These are phyloP conservation scores for Geococcyx californianus DNA, from an alignment of 2,113 vertebrate species.

Conservation along the genomic window DNA sequence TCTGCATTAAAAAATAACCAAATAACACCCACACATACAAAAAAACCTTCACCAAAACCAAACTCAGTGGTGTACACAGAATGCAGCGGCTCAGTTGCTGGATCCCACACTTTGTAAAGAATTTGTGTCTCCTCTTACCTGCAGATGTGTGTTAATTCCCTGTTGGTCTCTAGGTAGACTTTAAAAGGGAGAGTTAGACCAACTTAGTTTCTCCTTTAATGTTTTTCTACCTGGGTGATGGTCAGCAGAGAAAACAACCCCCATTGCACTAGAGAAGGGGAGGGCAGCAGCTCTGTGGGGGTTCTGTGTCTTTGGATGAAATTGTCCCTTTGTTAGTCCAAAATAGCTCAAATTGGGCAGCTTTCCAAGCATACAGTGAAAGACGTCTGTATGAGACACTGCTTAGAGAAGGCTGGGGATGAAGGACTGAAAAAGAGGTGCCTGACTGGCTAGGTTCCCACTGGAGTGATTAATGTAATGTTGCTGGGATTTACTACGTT, in stretches of 20 bases:
- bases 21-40: neutral
- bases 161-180: neutral
- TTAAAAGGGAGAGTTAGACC: neutral
- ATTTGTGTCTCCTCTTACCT: neutral
- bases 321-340: conserved; percentile 63
- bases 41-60: neutral
- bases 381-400: conserved; percentile 58
- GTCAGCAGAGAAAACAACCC: conserved; percentile 36
- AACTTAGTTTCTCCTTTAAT: neutral
- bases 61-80: accelerated
- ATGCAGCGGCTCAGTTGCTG: neutral
- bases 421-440: conserved; percentile 57
- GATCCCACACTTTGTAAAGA: accelerated
- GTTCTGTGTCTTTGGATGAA: conserved; percentile 63
- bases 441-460: conserved; percentile 59
- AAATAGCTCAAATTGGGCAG: conserved; percentile 58
- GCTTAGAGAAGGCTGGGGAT: conserved; percentile 46
- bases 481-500: conserved; percentile 61
- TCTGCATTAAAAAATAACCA: neutral
- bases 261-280: neutral
- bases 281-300: conserved; percentile 41
- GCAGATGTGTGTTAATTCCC: neutral
- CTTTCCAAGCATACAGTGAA: conserved; percentile 65
- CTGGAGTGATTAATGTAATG: conserved; percentile 52
- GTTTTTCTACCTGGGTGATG: neutral